Base-by-base conservation (phyloP, 2,797 vertebrate species). In the Dallia pectoralis region DNA sequence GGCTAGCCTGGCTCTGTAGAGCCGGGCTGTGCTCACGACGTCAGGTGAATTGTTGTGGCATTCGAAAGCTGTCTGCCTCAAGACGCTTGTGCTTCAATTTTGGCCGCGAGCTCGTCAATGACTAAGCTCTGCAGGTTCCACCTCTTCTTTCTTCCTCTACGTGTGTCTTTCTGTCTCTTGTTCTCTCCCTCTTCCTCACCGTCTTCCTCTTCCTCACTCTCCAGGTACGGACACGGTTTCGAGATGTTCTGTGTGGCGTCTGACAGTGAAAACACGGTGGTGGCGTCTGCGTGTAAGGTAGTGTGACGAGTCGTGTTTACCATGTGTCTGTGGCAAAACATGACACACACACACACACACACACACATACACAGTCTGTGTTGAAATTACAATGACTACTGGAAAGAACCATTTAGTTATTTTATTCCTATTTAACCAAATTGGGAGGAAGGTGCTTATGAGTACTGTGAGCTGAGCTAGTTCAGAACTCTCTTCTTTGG, bases 281-380 rank as follows among this genome's bases (percentile, higher is more conserved):
- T 99, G 82, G 96, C 97, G 53, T 99, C 97, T 22, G 96, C 97
- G 0, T 98, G 97, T 87, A 99, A 99, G 97, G 98, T 99, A 95
- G 87, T 74, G 64, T 73, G 61, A 72, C 74, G 49, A 63, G 53
- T 67, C 40, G 49, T 61, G 53, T 67, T 11, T 44, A 44, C 40
- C 12, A 8, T 44, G 40, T 8, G 40, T 8, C 7, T 9, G 40
- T 9, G 3, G 40, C 40, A 4, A 44, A 44, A 71, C 49, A 30
- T 16, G 33, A 66, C 22, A 16, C 22, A 47, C 65, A 70, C 61
- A 53, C 36, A 4, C 30, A 44, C 49, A 15, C n/a, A 67, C 67
- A 47, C 59, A 47, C 66, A n/a, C 15, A 16, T 36, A 48, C 25
- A 67, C 22, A 47, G n/a, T 36, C 33, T 36, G 33, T 36, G 33